A percentile compares a stretch with the other conserved stretches of the same genome.
These are phyloP conservation scores for Platynereis dumerilii DNA, from an alignment of 2,888 invertebrate species.

Conservation along the genomic window DNA sequence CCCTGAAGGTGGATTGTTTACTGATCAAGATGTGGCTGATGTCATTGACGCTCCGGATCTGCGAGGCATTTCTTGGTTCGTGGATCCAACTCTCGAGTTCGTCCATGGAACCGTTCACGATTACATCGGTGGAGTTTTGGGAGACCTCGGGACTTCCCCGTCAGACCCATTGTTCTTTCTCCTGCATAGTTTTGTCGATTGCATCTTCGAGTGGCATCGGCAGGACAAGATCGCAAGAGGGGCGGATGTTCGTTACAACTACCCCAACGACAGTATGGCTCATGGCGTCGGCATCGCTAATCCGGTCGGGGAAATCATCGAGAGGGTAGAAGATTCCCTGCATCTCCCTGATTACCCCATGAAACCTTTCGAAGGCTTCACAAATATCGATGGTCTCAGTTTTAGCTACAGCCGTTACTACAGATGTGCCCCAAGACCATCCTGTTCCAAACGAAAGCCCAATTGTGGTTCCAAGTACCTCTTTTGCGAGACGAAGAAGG, in stretches of 20 bases:
- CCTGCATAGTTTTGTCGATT: constrained; percentile 58
- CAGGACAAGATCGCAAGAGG: not conserved
- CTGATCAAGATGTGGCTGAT: constrained; percentile 16
- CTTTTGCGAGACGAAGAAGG: not conserved
- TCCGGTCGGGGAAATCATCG: not conserved
- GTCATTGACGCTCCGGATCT: constrained; percentile 15
- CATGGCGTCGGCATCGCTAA: not conserved
- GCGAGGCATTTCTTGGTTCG: constrained; percentile 21
- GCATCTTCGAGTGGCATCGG: constrained; percentile 53
- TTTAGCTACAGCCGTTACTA: constrained; percentile 25
- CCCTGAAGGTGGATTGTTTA: not conserved
- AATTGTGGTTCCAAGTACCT: not conserved
- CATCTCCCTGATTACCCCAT: constrained; percentile 8
- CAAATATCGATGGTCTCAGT: constrained; percentile 19
- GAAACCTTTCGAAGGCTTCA: constrained; percentile 18
- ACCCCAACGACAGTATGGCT: constrained; percentile 8
- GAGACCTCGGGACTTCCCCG: constrained; percentile 51
- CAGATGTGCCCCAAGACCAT: constrained; percentile 17
- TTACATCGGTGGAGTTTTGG: constrained; percentile 57
- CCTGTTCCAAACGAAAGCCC: not conserved
- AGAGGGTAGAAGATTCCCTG: not conserved
- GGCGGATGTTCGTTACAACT: not conserved
- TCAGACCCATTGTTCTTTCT: constrained; percentile 61
- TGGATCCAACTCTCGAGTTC: constrained; percentile 45
- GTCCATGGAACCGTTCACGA: constrained; percentile 50